Base-by-base conservation (phyloP, 1,140 invertebrate species). In the Penaeus japonicus region DNA sequence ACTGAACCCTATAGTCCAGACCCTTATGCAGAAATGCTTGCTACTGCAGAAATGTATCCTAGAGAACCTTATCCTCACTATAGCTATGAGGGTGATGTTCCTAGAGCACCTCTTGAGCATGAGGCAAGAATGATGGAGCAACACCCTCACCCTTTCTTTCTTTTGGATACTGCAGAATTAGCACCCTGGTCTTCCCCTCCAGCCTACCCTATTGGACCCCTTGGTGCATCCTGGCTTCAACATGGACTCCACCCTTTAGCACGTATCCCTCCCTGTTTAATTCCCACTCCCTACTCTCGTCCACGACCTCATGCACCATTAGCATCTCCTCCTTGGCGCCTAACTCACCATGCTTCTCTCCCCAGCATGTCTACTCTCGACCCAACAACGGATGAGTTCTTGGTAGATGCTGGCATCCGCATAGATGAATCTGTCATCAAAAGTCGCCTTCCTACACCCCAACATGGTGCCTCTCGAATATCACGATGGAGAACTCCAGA, bases 341-440 rank as follows among this genome's bases (percentile, higher is more conserved):
- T 90, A 53, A 84, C 88, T 87, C 89, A 90, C 81, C 89, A 82
- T 84, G 78, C 85, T 81, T 89, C 89, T 87, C 75, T 91, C 85
- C 85, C 85, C 84, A 91, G 91, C 88, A 59, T 91, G 70, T 90
- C 91, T 57, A 86, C 91, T 55, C 87, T 91, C 75, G 91, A 91
- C 81, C 91, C 91, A n/a, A 89, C 89, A 18, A 90, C 91, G 7
- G 90, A 91, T 70, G 93, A 94, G 79, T 94, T 94, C 89, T 92
- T 93, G 82, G 93, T 94, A 10, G 93, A 94, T 81, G 93, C 93
- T 3, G 93, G 93, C 15, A 93, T 94, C 39, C 92, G 92, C 57
- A 93, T 94, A 24, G 89, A 91, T 39, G 90, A 90, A 55, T 87
- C 90, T 3, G 83, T 84, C 57, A 70, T 90, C 70, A 73, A 81